Conservation (phyloP, 2,113 vertebrate genomes). For the Coregonus clupeaformis region DNA sequence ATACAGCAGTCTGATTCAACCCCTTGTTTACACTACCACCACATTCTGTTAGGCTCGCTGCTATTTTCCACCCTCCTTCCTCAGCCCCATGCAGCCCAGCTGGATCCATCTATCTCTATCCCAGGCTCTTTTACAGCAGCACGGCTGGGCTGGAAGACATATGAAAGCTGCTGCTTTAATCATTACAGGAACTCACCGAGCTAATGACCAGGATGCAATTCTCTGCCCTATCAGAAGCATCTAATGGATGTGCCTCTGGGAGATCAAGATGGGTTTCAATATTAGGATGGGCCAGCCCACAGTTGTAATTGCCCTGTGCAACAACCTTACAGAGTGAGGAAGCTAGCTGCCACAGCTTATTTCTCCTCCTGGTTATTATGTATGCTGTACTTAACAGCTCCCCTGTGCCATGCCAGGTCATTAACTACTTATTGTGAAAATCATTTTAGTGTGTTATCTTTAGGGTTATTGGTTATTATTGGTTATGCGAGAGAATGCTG, state of each 20-base stretch:
- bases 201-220: constrained; percentile 18
- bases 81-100: background rate
- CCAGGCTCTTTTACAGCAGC: background rate
- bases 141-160: background rate
- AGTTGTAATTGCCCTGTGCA: background rate
- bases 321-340: background rate
- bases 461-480: background rate
- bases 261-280: constrained; percentile 7
- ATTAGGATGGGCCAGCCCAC: background rate
- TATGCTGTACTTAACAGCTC: background rate
- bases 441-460: background rate
- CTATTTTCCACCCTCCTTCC: background rate
- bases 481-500: background rate
- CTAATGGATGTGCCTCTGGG: constrained; percentile 4
- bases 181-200: constrained; percentile 10
- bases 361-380: constrained; percentile 1
- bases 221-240: constrained; percentile 1
- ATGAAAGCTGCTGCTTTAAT: constrained; percentile 28
- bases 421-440: background rate
- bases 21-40: background rate
- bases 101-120: background rate
- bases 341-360: background rate
- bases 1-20: background rate
- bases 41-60: background rate
- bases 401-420: background rate